A percentile compares a stretch with the other conserved stretches of the same genome.
phyloP scores from a whole-genome alignment of 1,140 invertebrate species.

The Papilio polytes region DNA sequence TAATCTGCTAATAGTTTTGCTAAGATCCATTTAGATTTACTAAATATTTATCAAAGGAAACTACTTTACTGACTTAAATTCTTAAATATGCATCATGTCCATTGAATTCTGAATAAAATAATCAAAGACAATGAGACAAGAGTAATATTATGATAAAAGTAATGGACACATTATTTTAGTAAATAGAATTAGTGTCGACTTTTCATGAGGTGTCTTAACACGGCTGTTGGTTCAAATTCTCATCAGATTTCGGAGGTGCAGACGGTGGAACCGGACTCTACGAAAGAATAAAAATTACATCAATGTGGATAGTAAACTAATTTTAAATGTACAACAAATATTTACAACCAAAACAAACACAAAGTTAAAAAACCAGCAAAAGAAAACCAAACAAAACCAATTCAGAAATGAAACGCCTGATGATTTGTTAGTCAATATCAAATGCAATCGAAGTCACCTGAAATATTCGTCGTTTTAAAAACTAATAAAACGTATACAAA shows the following conservation, averaged over 20 bases:
- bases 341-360: slow-evolving; percentile 46
- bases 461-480: slow-evolving; percentile 60
- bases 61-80: slow-evolving; percentile 21
- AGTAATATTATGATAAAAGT: slow-evolving; percentile 51
- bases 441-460: slow-evolving; percentile 49
- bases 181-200: slow-evolving; percentile 58
- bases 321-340: slow-evolving; percentile 41
- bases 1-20: slow-evolving; percentile 5
- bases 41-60: slow-evolving; percentile 32
- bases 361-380: slow-evolving; percentile 46
- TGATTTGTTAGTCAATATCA: slow-evolving; percentile 51
- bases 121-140: slow-evolving; percentile 32
- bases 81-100: not conserved
- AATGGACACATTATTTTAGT: slow-evolving; percentile 66
- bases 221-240: slow-evolving; percentile 86
- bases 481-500: slow-evolving; percentile 85
- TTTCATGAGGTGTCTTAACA: slow-evolving; percentile 65
- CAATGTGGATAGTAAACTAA: slow-evolving; percentile 8
- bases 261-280: slow-evolving; percentile 87
- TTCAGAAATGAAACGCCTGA: slow-evolving; percentile 26
- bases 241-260: slow-evolving; percentile 86
- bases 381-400: slow-evolving; percentile 50
- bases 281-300: slow-evolving; percentile 70
- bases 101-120: slow-evolving; percentile 38
- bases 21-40: not conserved